Evolutionary conservation across 2,113 vertebrate species (phyloP).

Genomic region (Lophius piscatorius): DNA sequence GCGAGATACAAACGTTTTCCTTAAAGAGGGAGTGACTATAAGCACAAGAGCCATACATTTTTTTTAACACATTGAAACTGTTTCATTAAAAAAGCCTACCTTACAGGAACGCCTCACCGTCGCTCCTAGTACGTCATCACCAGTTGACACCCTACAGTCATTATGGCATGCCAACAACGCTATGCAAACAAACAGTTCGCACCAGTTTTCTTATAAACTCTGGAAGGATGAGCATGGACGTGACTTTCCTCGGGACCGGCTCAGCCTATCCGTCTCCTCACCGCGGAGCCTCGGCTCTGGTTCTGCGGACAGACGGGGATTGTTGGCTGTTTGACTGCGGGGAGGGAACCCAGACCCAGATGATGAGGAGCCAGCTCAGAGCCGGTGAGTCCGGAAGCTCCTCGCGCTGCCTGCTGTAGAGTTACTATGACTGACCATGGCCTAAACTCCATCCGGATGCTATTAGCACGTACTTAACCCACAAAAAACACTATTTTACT

Average conservation of each 20-base stretch:
- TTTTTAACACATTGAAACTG: not conserved
- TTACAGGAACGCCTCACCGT: not conserved
- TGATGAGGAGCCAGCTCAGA: slow-evolving; percentile 89
- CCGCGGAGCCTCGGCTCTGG: slow-evolving; percentile 87
- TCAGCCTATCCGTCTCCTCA: slow-evolving; percentile 87
- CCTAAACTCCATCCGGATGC: too few species aligned
- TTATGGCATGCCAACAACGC: rapidly evolving
- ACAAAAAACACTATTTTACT: too few species aligned
- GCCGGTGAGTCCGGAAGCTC: slow-evolving; percentile 78
- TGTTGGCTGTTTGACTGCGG: slow-evolving; percentile 97
- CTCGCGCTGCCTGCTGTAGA: not conserved
- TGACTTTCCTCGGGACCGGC: slow-evolving; percentile 93
- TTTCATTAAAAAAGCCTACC: not conserved
- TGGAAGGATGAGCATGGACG: slow-evolving; percentile 86
- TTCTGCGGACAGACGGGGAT: slow-evolving; percentile 86
- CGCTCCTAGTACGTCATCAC: slow-evolving; percentile 45
- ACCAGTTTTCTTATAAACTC: too few species aligned
- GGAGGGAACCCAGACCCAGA: slow-evolving; percentile 92
- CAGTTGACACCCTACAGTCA: slow-evolving; percentile 11
- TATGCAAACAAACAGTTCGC: not conserved
- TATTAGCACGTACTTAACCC: too few species aligned
- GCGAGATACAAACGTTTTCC: too few species aligned
- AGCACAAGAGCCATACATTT: not conserved
- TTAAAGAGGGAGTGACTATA: too few species aligned
- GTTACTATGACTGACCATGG: too few species aligned